Evolutionary conservation across 2,888 invertebrate genomes (phyloP).

Genomic region (Adelognathus sp.): DNA sequence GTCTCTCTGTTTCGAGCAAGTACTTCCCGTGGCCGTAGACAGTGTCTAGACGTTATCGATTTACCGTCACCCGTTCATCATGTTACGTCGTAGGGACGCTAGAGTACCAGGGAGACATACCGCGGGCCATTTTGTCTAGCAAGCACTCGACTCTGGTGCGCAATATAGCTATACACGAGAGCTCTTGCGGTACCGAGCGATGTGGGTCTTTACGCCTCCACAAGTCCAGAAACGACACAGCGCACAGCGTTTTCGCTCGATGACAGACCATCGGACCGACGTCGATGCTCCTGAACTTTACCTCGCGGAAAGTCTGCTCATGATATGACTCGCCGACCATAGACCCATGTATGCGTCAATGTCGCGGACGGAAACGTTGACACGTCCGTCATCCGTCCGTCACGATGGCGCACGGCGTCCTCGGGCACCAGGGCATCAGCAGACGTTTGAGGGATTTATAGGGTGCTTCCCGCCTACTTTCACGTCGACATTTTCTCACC

Average conservation of each 20-base stretch:
- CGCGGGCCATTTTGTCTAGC: constrained; percentile 31
- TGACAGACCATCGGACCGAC: not conserved
- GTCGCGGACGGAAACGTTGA: constrained; percentile 24
- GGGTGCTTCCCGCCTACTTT: constrained; percentile 67
- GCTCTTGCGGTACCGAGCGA: not conserved
- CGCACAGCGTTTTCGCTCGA: not conserved
- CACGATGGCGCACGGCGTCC: constrained; percentile 79
- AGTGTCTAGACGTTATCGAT: constrained; percentile 72
- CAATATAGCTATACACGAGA: constrained; percentile 2
- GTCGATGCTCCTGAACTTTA: not conserved
- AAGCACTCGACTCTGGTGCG: not conserved
- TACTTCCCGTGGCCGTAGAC: constrained; percentile 29
- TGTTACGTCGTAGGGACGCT: constrained; percentile 79
- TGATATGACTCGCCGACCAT: too few species aligned
- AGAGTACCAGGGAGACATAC: constrained; percentile 76
- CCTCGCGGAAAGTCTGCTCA: not conserved
- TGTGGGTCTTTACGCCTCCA: not conserved
- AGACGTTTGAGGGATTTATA: constrained; percentile 80
- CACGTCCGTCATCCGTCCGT: constrained; percentile 80
- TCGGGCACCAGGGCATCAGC: constrained; percentile 78
- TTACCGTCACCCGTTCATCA: constrained; percentile 80
- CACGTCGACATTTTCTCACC: constrained; percentile 57
- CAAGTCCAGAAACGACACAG: not conserved
- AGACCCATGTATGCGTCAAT: not conserved
- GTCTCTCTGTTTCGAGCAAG: constrained; percentile 13